These are phyloP conservation scores for Papilio machaon DNA, from an alignment of 1,140 invertebrate species.

Conservation along the genomic window DNA sequence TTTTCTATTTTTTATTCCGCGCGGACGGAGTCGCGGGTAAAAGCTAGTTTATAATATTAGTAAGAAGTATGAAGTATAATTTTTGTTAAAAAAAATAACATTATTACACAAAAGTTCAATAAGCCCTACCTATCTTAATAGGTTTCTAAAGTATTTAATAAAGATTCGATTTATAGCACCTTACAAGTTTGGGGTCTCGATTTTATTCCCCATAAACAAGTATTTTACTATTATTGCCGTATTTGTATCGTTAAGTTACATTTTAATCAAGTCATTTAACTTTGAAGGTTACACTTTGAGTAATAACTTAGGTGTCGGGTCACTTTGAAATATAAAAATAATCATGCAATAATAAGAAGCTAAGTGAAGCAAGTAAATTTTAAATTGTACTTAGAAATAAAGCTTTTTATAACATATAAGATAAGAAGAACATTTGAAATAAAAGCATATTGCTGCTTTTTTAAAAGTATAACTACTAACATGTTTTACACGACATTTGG, in stretches of 20 bases:
- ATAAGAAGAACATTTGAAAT: not conserved
- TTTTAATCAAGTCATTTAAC: constrained; percentile 28
- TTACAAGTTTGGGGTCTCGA: not conserved
- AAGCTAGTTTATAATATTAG: too few relatives aligned
- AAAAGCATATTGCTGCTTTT: not conserved
- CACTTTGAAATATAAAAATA: constrained; percentile 3
- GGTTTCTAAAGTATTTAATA: constrained; percentile 8
- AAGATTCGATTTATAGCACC: constrained; percentile 25
- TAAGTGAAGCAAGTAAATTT: not conserved
- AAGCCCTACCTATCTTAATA: constrained; percentile 7
- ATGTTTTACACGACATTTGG: not conserved
- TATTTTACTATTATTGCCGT: constrained; percentile 5
- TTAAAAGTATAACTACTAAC: not conserved
- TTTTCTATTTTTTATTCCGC: too few relatives aligned
- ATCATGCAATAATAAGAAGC: not conserved
- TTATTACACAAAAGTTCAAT: not conserved
- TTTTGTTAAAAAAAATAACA: too few relatives aligned
- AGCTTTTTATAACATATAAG: not conserved
- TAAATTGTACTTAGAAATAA: not conserved
- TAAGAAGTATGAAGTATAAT: not conserved
- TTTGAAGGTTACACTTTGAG: not conserved
- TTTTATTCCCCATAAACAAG: constrained; percentile 25
- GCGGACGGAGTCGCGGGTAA: too few relatives aligned
- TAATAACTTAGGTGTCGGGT: constrained; percentile 26
- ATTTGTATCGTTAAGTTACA: constrained; percentile 22